Evolutionary conservation across 64 coral and sea anemone species (phyloP).

Genomic region (Trachythela sp.): DNA sequence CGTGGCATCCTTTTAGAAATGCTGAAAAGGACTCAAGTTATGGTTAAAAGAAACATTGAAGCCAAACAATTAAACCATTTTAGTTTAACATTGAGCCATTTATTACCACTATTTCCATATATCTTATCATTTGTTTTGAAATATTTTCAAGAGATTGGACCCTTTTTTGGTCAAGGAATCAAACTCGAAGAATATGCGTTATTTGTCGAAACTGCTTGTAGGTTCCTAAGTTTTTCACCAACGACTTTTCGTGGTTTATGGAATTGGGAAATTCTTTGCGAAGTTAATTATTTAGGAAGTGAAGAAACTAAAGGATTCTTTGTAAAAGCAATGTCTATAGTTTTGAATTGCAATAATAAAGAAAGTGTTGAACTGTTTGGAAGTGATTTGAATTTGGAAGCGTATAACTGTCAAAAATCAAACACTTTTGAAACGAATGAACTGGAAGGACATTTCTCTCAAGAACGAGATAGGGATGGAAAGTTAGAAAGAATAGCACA

Average conservation of each 20-base stretch:
- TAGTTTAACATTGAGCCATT: slow-evolving; percentile 7
- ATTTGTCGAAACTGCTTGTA: neutral
- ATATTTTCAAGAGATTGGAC: neutral
- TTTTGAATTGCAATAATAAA: neutral
- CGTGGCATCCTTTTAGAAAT: slow-evolving; percentile 7
- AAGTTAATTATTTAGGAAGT: neutral
- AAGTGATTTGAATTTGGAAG: too few relatives aligned
- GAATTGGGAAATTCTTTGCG: neutral
- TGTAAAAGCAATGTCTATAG: neutral
- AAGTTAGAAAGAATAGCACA: neutral
- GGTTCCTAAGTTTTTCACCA: neutral
- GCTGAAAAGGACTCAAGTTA: neutral
- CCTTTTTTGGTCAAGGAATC: neutral
- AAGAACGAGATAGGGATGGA: neutral
- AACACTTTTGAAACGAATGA: neutral
- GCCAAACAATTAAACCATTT: neutral
- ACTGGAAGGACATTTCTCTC: neutral
- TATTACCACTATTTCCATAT: neutral
- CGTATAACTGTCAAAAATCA: too few relatives aligned
- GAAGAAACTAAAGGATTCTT: neutral
- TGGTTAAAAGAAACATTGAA: neutral
- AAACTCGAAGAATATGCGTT: neutral
- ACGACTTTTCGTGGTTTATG: neutral
- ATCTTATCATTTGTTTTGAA: neutral
- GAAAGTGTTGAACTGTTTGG: neutral